Evolutionary conservation across 2,888 invertebrate species (phyloP).

Genomic region (Lasioglossum oenotherae): DNA sequence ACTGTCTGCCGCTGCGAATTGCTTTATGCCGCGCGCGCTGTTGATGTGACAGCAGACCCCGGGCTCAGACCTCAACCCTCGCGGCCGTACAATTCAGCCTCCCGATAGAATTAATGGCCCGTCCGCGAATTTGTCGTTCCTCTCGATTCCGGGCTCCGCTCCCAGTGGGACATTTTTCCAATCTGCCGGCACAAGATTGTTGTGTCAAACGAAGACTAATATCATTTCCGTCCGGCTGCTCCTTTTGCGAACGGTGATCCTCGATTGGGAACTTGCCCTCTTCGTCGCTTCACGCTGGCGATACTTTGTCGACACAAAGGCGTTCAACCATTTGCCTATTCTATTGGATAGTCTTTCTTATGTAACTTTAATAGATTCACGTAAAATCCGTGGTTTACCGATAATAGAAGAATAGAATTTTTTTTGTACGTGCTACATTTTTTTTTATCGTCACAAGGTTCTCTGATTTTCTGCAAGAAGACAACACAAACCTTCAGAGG

Average conservation of each 20-base stretch:
- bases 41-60: conserved; percentile 56
- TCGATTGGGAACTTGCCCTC: neutral
- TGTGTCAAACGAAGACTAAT: conserved; percentile 14
- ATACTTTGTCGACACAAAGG: neutral
- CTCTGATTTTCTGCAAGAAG: neutral
- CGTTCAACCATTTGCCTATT: no score
- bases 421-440: no score
- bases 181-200: neutral
- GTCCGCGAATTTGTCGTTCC: conserved; percentile 55
- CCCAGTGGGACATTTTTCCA: conserved; percentile 12
- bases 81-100: conserved; percentile 61
- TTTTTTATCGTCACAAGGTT: neutral
- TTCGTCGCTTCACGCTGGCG: neutral
- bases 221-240: neutral
- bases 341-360: no score
- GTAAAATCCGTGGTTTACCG: no score
- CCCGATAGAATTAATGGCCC: conserved; percentile 63
- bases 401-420: no score
- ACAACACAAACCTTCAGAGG: neutral
- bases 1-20: conserved; percentile 54
- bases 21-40: conserved; percentile 51
- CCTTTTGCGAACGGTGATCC: neutral
- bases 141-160: neutral
- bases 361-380: no score
- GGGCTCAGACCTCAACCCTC: conserved; percentile 18